Percentiles rank a stretch among this genome's conserved stretches.
phyloP scores from a whole-genome alignment of 2,797 vertebrate genomes.

The Synanceia verrucosa region DNA sequence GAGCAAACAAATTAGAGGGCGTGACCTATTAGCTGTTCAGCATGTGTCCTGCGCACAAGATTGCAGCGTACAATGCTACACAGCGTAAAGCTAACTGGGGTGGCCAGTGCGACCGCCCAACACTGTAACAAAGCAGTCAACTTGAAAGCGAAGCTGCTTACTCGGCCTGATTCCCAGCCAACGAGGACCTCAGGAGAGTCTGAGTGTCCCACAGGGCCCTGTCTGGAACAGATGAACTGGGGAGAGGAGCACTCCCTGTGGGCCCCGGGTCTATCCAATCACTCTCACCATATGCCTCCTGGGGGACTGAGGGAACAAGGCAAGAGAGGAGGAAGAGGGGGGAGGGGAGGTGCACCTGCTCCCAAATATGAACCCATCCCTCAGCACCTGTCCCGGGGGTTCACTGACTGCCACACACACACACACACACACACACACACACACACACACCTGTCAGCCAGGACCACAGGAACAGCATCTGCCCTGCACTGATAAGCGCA shows the following conservation, averaged over 20 bases:
- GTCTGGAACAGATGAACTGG: constrained; percentile 79
- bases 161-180: constrained; percentile 68
- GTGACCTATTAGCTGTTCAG: constrained; percentile 43
- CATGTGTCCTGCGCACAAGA: constrained; percentile 36
- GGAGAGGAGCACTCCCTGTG: constrained; percentile 69
- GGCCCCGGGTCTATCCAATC: constrained; percentile 71
- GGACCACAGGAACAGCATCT: constrained; percentile 67
- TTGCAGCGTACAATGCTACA: not conserved
- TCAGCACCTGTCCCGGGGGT: constrained; percentile 72
- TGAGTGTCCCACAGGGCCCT: constrained; percentile 64
- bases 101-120: constrained; percentile 42
- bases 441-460: constrained; percentile 68
- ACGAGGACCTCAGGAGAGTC: constrained; percentile 61
- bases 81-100: constrained; percentile 47
- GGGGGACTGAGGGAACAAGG: constrained; percentile 66
- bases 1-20: constrained; percentile 55
- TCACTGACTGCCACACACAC: constrained; percentile 54
- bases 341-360: constrained; percentile 69
- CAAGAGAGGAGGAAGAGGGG: constrained; percentile 28
- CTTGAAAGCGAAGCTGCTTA: constrained; percentile 59
- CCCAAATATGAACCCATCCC: constrained; percentile 68
- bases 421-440: constrained; percentile 39
- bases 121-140: constrained; percentile 70
- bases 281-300: constrained; percentile 78
- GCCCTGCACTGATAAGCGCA: constrained; percentile 74